Evolutionary conservation across 2,797 vertebrate genomes (phyloP).

Genomic region (Rhynchotus rufescens): DNA sequence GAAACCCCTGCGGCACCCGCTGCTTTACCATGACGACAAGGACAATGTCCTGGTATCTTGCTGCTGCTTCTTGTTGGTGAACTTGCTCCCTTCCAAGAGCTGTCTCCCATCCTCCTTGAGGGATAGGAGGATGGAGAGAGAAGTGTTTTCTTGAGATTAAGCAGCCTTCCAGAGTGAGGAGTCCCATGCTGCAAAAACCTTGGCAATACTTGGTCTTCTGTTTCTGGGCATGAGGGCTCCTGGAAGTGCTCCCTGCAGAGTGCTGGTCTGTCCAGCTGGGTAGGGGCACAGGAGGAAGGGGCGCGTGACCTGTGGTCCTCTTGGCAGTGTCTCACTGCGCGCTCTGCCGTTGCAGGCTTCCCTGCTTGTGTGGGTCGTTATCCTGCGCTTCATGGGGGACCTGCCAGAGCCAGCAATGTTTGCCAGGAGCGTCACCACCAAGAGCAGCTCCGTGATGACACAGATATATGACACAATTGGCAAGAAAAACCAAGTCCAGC

Average conservation of each 20-base stretch:
- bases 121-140: not conserved
- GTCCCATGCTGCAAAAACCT: not conserved
- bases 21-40: constrained; percentile 93
- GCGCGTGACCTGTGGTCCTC: not conserved
- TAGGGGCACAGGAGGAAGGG: not conserved
- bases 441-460: constrained; percentile 45
- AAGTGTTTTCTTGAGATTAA: not conserved
- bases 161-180: not conserved
- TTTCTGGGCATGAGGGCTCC: not conserved
- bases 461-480: constrained; percentile 69
- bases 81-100: not conserved
- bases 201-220: not conserved
- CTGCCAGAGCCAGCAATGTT: constrained; percentile 88
- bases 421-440: constrained; percentile 51
- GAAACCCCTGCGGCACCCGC: constrained; percentile 85
- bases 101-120: not conserved
- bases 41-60: constrained; percentile 85
- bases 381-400: constrained; percentile 97
- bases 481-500: constrained; percentile 25
- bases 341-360: constrained; percentile 83
- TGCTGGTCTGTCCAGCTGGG: not conserved
- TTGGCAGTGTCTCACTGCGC: not conserved
- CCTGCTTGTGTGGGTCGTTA: constrained; percentile 90
- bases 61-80: not conserved
- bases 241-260: not conserved